Base-by-base conservation (phyloP, 2,113 vertebrate genomes). In the Sula dactylatra region DNA sequence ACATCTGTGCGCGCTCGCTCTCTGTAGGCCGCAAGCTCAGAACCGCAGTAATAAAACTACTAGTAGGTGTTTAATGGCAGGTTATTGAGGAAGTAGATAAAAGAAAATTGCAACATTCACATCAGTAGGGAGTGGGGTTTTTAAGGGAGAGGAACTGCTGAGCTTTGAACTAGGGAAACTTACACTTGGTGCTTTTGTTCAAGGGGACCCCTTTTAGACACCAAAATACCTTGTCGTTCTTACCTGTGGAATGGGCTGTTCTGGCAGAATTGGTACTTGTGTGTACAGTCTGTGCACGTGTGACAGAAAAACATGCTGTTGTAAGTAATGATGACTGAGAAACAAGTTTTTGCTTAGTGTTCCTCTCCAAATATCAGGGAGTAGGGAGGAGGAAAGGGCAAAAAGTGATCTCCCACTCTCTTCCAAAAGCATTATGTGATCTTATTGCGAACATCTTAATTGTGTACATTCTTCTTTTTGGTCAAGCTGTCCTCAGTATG, bases 61-160 rank as follows among this genome's bases (percentile, higher is more conserved):
- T 97, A 82, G 97, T 97, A 97, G 97, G 97, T 98, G 97, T 98
- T 98, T 97, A 98, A 98, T 98, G 97, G 90, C 87, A 96, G 97
- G 96, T 97, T 97, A 97, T 94, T 98, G 95, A 97, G 94, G 97
- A 98, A 97, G 97, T 80, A 96, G 96, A 98, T 98, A 97, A 95
- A 97, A 98, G 95, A 97, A 98, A 97, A 98, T 98, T 97, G 95
- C 91, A 95, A 86, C 92, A 93, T 96, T 97, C 72, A 31, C 94
- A 86, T 97, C 95, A 72, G 96, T 93, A 96, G 95, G 95, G 95
- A 96, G 91, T 70, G 26, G 70, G 79, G 52, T 85, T 95, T 93
- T 91, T 90, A 54, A 93, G 83, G 66, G 69, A 96, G 80, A 78
- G 85, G 61, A 96, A 95, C 90, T 95, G 92, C 97, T 97, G 98